Conservation (phyloP, 2,888 invertebrate species). For the Rotaria sp. region DNA sequence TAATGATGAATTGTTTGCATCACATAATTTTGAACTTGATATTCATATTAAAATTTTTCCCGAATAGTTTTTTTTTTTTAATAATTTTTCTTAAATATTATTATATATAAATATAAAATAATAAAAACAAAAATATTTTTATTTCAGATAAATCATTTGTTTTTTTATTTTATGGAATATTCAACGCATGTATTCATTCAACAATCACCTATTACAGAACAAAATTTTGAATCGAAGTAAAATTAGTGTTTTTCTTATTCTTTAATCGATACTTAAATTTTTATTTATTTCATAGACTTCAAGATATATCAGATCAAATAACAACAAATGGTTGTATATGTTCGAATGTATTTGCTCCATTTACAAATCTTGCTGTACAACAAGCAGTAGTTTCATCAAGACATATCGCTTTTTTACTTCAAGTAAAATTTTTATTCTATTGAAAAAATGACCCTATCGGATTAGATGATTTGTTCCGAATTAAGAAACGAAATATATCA, state of each 20-base stretch:
- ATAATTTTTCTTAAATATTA: too few species aligned
- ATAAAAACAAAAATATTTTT: not conserved
- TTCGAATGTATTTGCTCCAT: conserved; percentile 14
- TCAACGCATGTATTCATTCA: conserved; percentile 24
- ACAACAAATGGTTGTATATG: conserved; percentile 16
- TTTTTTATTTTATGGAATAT: conserved; percentile 20
- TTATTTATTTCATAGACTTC: not conserved
- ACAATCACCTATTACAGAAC: not conserved
- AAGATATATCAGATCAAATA: conserved; percentile 21
- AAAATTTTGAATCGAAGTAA: conserved; percentile 21
- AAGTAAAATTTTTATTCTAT: not conserved
- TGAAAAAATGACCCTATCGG: too few species aligned
- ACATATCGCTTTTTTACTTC: conserved; percentile 36
- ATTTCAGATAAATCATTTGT: not conserved
- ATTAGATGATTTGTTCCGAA: too few species aligned
- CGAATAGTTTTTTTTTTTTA: not conserved
- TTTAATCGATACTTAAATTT: too few species aligned
- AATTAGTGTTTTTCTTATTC: not conserved
- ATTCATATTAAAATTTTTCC: not conserved
- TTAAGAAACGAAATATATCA: too few species aligned
- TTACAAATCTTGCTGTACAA: conserved; percentile 38
- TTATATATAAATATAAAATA: not conserved
- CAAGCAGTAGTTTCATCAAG: conserved; percentile 25
- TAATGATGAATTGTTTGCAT: not conserved
- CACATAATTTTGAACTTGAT: conserved; percentile 26